Percentiles rank a stretch among this genome's conserved stretches.
Evolutionary conservation across 2,888 invertebrate genomes (phyloP).

Genomic region (Synergus japonicus): DNA sequence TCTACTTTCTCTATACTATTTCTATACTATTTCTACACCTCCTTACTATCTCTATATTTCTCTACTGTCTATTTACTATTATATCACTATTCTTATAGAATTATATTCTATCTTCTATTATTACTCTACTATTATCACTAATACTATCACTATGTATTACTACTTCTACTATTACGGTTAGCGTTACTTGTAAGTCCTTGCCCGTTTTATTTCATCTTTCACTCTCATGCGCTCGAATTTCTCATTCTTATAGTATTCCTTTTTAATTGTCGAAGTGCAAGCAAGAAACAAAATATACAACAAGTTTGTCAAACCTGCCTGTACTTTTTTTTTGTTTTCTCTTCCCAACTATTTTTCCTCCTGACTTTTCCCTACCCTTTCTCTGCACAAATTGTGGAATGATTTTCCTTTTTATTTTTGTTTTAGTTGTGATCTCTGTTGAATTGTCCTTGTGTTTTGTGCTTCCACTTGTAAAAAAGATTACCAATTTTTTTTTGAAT

Average conservation of each 20-base stretch:
- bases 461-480: neutral
- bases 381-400: constrained; percentile 32
- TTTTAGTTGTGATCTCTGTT: neutral
- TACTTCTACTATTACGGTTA: constrained; percentile 44
- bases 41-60: constrained; percentile 50
- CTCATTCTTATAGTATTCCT: constrained; percentile 46
- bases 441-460: constrained; percentile 33
- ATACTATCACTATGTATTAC: constrained; percentile 44
- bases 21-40: constrained; percentile 53
- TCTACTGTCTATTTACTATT: constrained; percentile 53
- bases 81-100: constrained; percentile 49
- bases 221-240: constrained; percentile 43
- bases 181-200: constrained; percentile 44
- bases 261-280: constrained; percentile 52
- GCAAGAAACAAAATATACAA: constrained; percentile 61
- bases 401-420: constrained; percentile 2
- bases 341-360: constrained; percentile 57
- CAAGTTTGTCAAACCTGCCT: constrained; percentile 66
- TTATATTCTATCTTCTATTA: constrained; percentile 42
- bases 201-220: constrained; percentile 51
- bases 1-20: constrained; percentile 44
- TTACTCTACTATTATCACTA: constrained; percentile 47
- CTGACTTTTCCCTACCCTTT: constrained; percentile 6
- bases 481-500: neutral
- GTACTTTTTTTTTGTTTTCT: constrained; percentile 66